Base-by-base conservation (phyloP, 2,113 vertebrate species). In the Heterocephalus glaber region DNA sequence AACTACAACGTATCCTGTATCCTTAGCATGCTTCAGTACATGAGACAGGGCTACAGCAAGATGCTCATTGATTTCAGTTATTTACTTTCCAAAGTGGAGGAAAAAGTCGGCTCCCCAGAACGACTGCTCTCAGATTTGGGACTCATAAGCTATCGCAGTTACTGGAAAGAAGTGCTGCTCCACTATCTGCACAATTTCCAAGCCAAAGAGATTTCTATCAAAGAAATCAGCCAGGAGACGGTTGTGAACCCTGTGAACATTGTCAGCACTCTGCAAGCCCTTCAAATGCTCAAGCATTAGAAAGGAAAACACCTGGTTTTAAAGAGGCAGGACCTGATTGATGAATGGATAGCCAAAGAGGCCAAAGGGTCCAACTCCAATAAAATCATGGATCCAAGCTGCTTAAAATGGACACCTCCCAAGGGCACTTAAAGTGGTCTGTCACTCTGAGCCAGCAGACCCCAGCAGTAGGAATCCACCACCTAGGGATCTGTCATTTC, bases 11-110 rank as follows among this genome's bases (percentile, higher is more conserved):
- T 99, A 0, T 99, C 99, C 74, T 99, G 99, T 97, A 99, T 99
- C 98, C 98, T 99, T 94, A 99, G 99, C 3, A 99, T 99, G 99
- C 99, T 99, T 10, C 99, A 99, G 95, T 99, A 99, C 97, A 99
- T 99, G 99, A 99, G 99, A 26, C 99, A 99, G 85, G 99, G 99
- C 86, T 99, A 99, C 1, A 99, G 99, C 96, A 99, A 99, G 98
- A 99, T 99, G 99, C 99, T 99, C 92, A 99, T 99, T 30, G 99
- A 99, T 97, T 99, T 99, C 98, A 99, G 99, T 95, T 99, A 99
- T 98, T 98, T 99, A 97, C 98, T 99, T 94, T 99, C 99, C 3
- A 99, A 99, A 98, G 99, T 99, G 38, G 99, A 99, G 96, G 99
- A 99, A 95, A 99, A 99, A 72, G 99, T 99, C 14, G 99, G 99